phyloP scores from a whole-genome alignment of 2,113 vertebrate species.

The Hystrix brachyura region DNA sequence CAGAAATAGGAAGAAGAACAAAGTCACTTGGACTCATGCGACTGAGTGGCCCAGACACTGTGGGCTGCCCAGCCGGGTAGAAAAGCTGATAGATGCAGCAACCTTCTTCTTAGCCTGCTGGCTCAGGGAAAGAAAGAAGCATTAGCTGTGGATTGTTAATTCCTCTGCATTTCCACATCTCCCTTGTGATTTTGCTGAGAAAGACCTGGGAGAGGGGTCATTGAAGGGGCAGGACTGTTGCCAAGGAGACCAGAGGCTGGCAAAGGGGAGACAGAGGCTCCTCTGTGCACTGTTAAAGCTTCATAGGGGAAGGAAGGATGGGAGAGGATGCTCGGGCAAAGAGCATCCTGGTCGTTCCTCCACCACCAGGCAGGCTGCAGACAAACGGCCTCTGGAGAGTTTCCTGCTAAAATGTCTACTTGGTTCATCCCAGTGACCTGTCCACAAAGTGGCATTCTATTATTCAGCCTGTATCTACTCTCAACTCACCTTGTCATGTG shows the following conservation, averaged over 20 bases:
- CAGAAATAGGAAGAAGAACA: neutral
- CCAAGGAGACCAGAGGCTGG: conserved; percentile 49
- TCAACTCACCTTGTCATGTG: neutral
- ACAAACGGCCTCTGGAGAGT: neutral
- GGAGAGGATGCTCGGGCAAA: neutral
- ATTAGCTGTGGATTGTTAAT: neutral
- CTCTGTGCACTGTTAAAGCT: neutral
- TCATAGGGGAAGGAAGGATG: neutral
- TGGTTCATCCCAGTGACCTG: neutral
- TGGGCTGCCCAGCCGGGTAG: neutral
- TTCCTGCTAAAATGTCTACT: neutral
- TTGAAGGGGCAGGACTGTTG: conserved; percentile 9
- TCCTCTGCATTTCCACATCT: neutral
- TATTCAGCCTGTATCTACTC: neutral
- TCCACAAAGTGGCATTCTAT: neutral
- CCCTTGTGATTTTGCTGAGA: neutral
- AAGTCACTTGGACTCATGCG: neutral
- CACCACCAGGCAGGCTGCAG: neutral
- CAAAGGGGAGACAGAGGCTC: neutral
- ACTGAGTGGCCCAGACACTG: too few species aligned
- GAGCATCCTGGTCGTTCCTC: neutral
- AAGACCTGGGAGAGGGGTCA: neutral
- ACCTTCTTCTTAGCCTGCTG: neutral
- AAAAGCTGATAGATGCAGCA: neutral
- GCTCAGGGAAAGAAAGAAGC: neutral